These are phyloP conservation scores for Panzeria rudis DNA, from an alignment of 2,888 invertebrate species.

Conservation along the genomic window DNA sequence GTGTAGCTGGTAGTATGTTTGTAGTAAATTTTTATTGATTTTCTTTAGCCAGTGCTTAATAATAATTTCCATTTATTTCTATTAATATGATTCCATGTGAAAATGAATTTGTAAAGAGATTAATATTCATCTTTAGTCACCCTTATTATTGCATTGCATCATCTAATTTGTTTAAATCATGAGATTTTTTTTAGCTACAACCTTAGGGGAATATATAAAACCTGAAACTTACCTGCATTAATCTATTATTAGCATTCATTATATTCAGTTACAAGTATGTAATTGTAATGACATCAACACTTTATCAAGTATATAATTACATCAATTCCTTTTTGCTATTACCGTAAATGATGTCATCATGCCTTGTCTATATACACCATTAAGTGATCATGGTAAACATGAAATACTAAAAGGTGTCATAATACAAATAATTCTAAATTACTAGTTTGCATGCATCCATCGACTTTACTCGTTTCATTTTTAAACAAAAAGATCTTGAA, in stretches of 20 bases:
- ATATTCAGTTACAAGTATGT: not conserved
- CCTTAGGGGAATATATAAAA: constrained; percentile 1
- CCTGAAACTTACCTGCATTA: not conserved
- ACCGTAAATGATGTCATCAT: constrained; percentile 58
- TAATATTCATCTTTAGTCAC: not conserved
- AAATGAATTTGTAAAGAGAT: not conserved
- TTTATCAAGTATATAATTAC: constrained; percentile 41
- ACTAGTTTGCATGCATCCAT: constrained; percentile 61
- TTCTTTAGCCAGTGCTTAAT: too few species aligned
- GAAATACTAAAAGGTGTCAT: constrained; percentile 59
- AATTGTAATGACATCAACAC: constrained; percentile 65
- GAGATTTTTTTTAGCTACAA: not conserved
- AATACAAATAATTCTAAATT: constrained; percentile 64
- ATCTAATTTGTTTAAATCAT: not conserved
- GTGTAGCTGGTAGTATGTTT: too few species aligned
- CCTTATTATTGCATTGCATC: not conserved
- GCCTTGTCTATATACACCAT: constrained; percentile 24
- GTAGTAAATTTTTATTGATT: too few species aligned
- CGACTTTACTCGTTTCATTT: constrained; percentile 20
- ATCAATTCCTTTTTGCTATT: constrained; percentile 17
- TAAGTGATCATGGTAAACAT: constrained; percentile 33
- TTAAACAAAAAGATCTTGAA: constrained; percentile 20
- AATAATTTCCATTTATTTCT: too few species aligned
- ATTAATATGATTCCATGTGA: not conserved
- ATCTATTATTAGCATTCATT: constrained; percentile 17